A percentile compares a stretch with the other conserved stretches of the same genome.
Evolutionary conservation across 2,113 vertebrate species (phyloP).

Genomic region (Brienomyrus brachyistius): DNA sequence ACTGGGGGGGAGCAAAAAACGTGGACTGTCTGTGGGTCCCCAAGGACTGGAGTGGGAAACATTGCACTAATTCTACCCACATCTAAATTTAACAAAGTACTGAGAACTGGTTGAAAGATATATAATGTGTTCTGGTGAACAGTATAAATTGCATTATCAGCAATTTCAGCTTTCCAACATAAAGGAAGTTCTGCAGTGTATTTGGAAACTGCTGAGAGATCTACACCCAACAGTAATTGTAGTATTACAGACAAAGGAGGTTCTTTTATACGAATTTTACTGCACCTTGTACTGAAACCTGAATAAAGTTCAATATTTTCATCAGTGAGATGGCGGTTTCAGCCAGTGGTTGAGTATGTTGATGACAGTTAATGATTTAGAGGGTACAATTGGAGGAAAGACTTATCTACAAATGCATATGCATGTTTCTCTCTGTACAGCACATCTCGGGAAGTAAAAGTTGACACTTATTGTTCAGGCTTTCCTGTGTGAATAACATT

Average conservation of each 20-base stretch:
- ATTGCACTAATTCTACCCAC: neutral
- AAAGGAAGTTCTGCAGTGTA: neutral
- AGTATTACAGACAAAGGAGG: neutral
- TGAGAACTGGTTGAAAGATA: neutral
- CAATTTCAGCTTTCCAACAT: neutral
- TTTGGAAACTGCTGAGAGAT: neutral
- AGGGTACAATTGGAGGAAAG: neutral
- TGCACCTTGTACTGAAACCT: neutral
- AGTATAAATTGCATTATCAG: neutral
- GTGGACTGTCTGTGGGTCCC: neutral
- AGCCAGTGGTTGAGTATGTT: neutral
- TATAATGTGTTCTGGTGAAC: neutral
- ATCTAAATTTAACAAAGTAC: neutral
- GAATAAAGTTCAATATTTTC: neutral
- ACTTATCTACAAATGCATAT: neutral
- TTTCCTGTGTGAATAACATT: neutral
- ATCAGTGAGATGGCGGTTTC: neutral
- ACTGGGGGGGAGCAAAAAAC: neutral
- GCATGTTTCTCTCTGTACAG: neutral
- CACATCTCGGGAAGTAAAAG: neutral
- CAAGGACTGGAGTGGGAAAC: neutral
- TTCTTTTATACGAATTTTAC: neutral
- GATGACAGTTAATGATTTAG: neutral
- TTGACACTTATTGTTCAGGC: neutral
- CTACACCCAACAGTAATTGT: neutral